A percentile compares a stretch with the other conserved stretches of the same genome.
Conservation (phyloP, 2,888 invertebrate species). For the Syrphus vitripennis region DNA sequence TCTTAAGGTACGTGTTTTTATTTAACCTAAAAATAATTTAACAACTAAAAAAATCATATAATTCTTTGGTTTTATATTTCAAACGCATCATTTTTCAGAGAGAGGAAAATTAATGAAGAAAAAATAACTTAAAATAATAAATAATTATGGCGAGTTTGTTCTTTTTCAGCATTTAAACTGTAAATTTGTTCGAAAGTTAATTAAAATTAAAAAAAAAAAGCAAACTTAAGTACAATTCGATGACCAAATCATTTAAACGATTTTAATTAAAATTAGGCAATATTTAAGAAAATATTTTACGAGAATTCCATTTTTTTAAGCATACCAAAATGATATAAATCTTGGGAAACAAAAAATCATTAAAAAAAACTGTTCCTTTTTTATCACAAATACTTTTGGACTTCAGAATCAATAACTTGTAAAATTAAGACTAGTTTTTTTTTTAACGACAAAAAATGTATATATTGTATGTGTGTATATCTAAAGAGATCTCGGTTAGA, state of each 20-base stretch:
- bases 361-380: constrained; percentile 13
- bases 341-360: constrained; percentile 54
- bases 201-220: constrained; percentile 22
- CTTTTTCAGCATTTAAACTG: constrained; percentile 15
- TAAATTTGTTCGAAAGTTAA: constrained; percentile 10
- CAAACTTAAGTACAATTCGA: constrained; percentile 57
- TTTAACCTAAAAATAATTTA: constrained; percentile 51
- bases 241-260: constrained; percentile 26
- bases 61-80: constrained; percentile 62
- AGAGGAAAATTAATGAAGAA: not conserved
- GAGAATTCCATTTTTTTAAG: constrained; percentile 1
- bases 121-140: constrained; percentile 27
- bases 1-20: constrained; percentile 9
- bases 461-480: constrained; percentile 30
- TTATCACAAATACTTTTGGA: constrained; percentile 64
- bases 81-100: constrained; percentile 33
- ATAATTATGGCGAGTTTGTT: constrained; percentile 60
- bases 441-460: constrained; percentile 33
- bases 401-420: constrained; percentile 49
- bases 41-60: constrained; percentile 45
- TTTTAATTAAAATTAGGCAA: constrained; percentile 15
- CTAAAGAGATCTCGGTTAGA: constrained; percentile 55
- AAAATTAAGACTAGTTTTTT: constrained; percentile 58
- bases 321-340: constrained; percentile 9
- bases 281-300: not conserved